Base-by-base conservation (phyloP, 2,797 vertebrate species). In the Xiphophorus birchmanni region DNA sequence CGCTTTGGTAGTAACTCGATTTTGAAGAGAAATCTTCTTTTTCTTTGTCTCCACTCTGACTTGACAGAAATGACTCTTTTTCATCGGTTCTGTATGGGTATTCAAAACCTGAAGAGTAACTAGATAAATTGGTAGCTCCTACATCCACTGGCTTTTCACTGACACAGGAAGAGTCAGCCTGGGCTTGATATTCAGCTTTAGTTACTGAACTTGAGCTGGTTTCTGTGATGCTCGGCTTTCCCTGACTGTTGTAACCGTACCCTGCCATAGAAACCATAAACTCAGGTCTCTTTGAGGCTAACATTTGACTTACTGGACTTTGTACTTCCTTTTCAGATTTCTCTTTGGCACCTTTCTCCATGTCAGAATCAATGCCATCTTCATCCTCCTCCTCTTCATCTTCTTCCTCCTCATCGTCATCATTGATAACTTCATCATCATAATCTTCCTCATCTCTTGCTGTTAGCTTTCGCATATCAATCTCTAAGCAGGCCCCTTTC, bases 301-400 rank as follows among this genome's bases (percentile, higher is more conserved):
- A 58, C 17, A 85, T 88, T 77, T 94, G 92, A 88, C 73, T 87
- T 29, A 91, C 50, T 72, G 89, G 91, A 87, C 90, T 92, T 80
- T 94, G 95, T 1, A 89, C 89, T 79, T 97, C 96, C 87, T 99
- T 99, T 81, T 98, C 97, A 5, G 97, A 96, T 86, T 93, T 96
- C 76, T 98, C 97, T 92, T 96, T 97, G 86, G 96, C 95, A 0
- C 97, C 98, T 94, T 99, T 99, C 83, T 99, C 98, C 78, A 96
- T 82, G 80, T 98, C 97, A 8, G 94, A 97, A 92, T 97, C 97
- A 78, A 94, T 94, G 26, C 75, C 84, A 21, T 84, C 94, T 52
- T 97, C 94, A 1, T 79, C 89, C 11, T 93, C 91, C 4, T 93
- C 95, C 0, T 95, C 94, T 0, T 95, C 94, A 0, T 96, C 95